phyloP scores from a whole-genome alignment of 2,888 invertebrate genomes.

The Anodontia alba region DNA sequence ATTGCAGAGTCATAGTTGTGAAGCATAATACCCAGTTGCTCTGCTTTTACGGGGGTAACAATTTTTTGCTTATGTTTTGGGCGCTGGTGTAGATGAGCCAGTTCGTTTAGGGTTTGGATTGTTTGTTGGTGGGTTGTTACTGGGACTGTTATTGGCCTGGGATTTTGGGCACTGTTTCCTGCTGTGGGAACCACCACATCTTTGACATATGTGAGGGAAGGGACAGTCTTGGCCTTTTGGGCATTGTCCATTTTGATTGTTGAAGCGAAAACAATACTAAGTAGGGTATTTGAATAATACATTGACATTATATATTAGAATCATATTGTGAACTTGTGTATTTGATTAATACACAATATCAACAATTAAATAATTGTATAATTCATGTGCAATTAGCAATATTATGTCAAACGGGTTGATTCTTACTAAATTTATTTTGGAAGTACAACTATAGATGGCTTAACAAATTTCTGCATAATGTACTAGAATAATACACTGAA shows the following conservation, averaged over 20 bases:
- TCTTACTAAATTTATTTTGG: not conserved
- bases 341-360: not conserved
- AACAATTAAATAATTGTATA: too few species aligned
- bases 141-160: too few species aligned
- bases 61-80: constrained; percentile 11
- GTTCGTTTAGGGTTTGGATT: not conserved
- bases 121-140: not conserved
- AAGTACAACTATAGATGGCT: constrained; percentile 1
- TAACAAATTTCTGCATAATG: constrained; percentile 1
- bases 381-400: too few species aligned
- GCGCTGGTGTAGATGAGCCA: not conserved
- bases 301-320: not conserved
- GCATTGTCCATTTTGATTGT: constrained; percentile 20
- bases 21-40: constrained; percentile 9
- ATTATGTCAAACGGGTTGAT: too few species aligned
- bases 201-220: constrained; percentile 18
- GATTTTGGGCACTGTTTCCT: not conserved
- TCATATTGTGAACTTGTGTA: not conserved
- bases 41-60: constrained; percentile 28
- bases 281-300: not conserved
- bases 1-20: constrained; percentile 18
- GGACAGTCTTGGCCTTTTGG: constrained; percentile 6
- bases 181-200: constrained; percentile 18
- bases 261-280: constrained; percentile 19
- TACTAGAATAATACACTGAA: not conserved